These are phyloP conservation scores for Ophion ventricosus DNA, from an alignment of 2,888 invertebrate genomes.

Conservation along the genomic window DNA sequence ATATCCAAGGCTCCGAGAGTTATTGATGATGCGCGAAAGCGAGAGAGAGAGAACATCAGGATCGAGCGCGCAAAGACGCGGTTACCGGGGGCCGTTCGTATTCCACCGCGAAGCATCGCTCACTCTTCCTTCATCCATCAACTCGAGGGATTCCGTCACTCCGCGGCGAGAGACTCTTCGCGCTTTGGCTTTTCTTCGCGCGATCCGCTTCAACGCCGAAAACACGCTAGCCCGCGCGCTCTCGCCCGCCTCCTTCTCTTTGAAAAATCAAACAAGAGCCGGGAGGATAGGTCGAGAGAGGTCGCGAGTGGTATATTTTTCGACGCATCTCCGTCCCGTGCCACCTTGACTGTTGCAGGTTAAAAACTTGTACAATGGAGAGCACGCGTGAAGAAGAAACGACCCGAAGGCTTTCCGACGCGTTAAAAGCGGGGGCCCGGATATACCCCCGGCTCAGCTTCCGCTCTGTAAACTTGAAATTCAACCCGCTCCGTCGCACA, in stretches of 20 bases:
- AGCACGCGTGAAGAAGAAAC: constrained; percentile 18
- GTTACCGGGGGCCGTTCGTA: constrained; percentile 54
- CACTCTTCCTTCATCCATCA: constrained; percentile 65
- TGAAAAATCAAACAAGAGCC: constrained; percentile 30
- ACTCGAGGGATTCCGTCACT: constrained; percentile 60
- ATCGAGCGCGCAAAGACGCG: constrained; percentile 59
- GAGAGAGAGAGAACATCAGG: constrained; percentile 45
- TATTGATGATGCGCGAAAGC: constrained; percentile 68
- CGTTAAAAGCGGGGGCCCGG: constrained; percentile 40
- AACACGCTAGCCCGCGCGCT: constrained; percentile 10
- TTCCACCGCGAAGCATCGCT: constrained; percentile 55
- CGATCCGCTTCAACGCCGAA: constrained; percentile 47
- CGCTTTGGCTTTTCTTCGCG: constrained; percentile 51
- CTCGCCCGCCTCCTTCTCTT: not conserved
- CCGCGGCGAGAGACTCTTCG: constrained; percentile 19
- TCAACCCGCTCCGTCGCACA: constrained; percentile 81
- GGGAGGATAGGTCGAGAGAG: not conserved
- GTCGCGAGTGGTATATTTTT: not conserved
- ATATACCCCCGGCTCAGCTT: constrained; percentile 70
- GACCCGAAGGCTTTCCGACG: constrained; percentile 52
- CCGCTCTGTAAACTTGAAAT: constrained; percentile 82
- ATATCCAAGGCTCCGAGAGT: constrained; percentile 53
- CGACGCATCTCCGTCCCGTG: not conserved
- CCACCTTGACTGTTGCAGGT: constrained; percentile 21
- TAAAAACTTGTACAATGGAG: too few relatives aligned